These are phyloP conservation scores for Agrotis exclamationis DNA, from an alignment of 2,888 invertebrate genomes.

Conservation along the genomic window DNA sequence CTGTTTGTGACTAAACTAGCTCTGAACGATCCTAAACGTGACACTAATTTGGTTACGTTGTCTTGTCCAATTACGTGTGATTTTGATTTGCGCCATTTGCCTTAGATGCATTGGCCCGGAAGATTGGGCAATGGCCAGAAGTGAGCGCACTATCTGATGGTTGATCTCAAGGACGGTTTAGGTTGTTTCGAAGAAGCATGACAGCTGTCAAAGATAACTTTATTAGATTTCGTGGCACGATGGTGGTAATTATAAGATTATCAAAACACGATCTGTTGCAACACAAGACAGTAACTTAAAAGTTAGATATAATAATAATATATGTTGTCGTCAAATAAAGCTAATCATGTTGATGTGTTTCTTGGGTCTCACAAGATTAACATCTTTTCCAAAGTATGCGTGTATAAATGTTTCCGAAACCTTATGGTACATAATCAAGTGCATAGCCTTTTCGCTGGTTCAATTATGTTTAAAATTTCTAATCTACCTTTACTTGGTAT, in stretches of 20 bases:
- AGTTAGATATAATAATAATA: constrained; percentile 2
- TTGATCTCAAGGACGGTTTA: constrained; percentile 45
- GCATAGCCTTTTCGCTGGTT: neutral
- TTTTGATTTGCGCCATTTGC: constrained; percentile 63
- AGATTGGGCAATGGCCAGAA: constrained; percentile 54
- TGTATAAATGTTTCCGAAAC: neutral
- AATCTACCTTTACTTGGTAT: neutral
- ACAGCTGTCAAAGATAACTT: constrained; percentile 50
- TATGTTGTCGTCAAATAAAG: neutral
- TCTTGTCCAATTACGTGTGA: constrained; percentile 70
- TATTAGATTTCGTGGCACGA: constrained; percentile 19
- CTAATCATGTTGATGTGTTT: constrained; percentile 1
- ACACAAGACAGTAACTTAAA: neutral
- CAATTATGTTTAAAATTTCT: neutral
- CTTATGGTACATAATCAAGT: neutral
- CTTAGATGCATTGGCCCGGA: constrained; percentile 54
- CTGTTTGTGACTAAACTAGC: constrained; percentile 49
- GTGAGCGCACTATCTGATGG: constrained; percentile 34
- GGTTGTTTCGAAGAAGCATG: constrained; percentile 27
- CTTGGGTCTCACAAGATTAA: neutral
- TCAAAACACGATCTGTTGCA: constrained; percentile 24
- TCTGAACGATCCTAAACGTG: constrained; percentile 55
- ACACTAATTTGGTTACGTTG: constrained; percentile 66
- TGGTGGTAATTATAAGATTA: constrained; percentile 16
- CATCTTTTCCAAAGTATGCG: neutral